Conservation (phyloP, 2,888 invertebrate species). For the Caprella mutica region DNA sequence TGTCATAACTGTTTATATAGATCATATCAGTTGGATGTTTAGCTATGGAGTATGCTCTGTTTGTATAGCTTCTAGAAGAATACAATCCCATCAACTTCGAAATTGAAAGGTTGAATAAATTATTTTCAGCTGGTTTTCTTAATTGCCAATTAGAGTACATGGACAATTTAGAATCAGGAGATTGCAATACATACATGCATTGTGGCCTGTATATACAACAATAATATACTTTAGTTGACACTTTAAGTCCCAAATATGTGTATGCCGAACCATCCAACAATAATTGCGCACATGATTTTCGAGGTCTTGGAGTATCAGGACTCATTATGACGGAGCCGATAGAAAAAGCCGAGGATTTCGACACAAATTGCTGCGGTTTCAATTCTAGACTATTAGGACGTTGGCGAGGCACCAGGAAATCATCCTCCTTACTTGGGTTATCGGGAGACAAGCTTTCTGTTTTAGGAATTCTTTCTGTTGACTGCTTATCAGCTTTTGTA, state of each 20-base stretch:
- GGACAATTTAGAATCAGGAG: constrained; percentile 31
- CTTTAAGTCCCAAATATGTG: constrained; percentile 33
- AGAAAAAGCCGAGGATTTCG: constrained; percentile 22
- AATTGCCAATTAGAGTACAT: constrained; percentile 35
- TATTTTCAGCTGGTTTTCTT: constrained; percentile 27
- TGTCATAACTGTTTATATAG: neutral
- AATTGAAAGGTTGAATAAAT: constrained; percentile 24
- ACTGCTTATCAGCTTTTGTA: no score
- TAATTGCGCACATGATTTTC: constrained; percentile 33
- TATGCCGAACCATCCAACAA: constrained; percentile 33
- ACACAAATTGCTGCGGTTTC: constrained; percentile 25
- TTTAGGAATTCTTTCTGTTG: neutral
- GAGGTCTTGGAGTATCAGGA: constrained; percentile 34
- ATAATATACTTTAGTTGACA: constrained; percentile 33
- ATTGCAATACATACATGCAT: constrained; percentile 33
- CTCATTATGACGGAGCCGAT: constrained; percentile 31
- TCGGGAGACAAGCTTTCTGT: no score
- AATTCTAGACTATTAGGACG: constrained; percentile 26
- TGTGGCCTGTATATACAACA: constrained; percentile 34
- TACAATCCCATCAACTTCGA: constrained; percentile 21
- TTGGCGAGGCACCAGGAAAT: constrained; percentile 27
- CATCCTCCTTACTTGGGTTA: no score
- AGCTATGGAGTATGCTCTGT: constrained; percentile 25
- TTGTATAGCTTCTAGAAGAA: constrained; percentile 14
- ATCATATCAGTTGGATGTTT: constrained; percentile 4